These are phyloP conservation scores for Lordiphosa stackelbergi DNA, from an alignment of 1,140 invertebrate species.

Conservation along the genomic window DNA sequence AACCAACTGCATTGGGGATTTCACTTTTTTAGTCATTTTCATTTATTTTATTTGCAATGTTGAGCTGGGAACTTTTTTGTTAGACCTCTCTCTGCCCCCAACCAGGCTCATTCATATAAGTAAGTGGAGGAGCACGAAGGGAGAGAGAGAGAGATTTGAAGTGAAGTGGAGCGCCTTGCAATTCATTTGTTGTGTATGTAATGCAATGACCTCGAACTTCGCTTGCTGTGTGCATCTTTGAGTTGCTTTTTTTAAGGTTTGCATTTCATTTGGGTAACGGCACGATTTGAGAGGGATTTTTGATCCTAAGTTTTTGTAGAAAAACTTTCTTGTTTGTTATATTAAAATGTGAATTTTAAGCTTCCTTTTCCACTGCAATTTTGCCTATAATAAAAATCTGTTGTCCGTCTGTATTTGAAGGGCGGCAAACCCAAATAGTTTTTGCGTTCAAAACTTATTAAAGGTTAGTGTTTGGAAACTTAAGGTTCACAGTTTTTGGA, in stretches of 20 bases:
- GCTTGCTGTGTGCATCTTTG: constrained; percentile 33
- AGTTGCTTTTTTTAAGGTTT: constrained; percentile 17
- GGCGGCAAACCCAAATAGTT: no score
- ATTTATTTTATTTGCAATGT: constrained; percentile 54
- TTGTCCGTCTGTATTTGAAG: no score
- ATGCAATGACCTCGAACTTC: constrained; percentile 68
- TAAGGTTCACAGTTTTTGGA: no score
- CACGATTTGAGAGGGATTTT: not conserved
- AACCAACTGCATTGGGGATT: constrained; percentile 26
- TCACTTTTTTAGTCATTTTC: constrained; percentile 56
- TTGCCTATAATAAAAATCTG: no score
- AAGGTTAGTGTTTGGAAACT: no score
- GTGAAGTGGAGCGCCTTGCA: constrained; percentile 21
- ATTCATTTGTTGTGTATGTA: constrained; percentile 27
- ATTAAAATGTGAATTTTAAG: no score
- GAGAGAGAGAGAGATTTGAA: not conserved
- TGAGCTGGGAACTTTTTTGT: constrained; percentile 26
- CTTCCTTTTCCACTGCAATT: no score
- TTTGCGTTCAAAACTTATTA: no score
- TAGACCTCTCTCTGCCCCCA: not conserved
- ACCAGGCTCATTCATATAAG: not conserved
- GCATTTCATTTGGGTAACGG: constrained; percentile 15
- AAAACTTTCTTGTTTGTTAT: no score
- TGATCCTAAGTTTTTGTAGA: no score
- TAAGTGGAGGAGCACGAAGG: not conserved